Base-by-base conservation (phyloP, 1,140 invertebrate species). In the Diorhabda carinulata region DNA sequence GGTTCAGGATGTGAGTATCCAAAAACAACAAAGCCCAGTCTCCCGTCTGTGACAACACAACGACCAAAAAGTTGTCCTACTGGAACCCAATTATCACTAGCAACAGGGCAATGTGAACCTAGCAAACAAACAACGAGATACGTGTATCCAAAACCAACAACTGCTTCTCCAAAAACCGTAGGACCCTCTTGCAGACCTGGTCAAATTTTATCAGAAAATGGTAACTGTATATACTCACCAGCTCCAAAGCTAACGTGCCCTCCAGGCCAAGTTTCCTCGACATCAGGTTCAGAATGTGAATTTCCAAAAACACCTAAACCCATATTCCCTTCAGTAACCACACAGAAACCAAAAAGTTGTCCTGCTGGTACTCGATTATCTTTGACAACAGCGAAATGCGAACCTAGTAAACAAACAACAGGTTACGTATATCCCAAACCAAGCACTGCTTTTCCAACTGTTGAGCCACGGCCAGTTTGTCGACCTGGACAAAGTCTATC, bases 341-440 rank as follows among this genome's bases (percentile, higher is more conserved):
- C 40, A 62, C 40, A 8, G 3, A 3, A 4, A 6, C 43, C 66
- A 47, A 64, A 5, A 68, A 57, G 58, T 41, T 72, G 64, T 67
- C 70, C 73, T 8, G 58, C 45, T 66, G 71, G 70, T 3, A 69
- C 63, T 8, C 47, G 42, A 61, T 25, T 57, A 57, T 66, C 67
- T 61, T n/a, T 10, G 40, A 7, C 47, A 5, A 66, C 69, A 5
- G 58, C 43, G 40, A 10, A 52, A 9, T 70, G 68, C 42, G 59
- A 61, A 61, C 57, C 57, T 44, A 52, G 6, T n/a, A 6, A 52
- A 0, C 47, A 52, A 41, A 7, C 57, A 10, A 67, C 56, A 25
- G 56, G 57, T 9, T 60, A 67, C 25, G 57, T 2, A n/a, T 58
- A 59, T 42, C 56, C 59, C 4, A 61, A 68, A 63, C 66, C 43